These are phyloP conservation scores for Cladopsammia gracilis DNA, from an alignment of 64 coral and sea anemone species.

Conservation along the genomic window DNA sequence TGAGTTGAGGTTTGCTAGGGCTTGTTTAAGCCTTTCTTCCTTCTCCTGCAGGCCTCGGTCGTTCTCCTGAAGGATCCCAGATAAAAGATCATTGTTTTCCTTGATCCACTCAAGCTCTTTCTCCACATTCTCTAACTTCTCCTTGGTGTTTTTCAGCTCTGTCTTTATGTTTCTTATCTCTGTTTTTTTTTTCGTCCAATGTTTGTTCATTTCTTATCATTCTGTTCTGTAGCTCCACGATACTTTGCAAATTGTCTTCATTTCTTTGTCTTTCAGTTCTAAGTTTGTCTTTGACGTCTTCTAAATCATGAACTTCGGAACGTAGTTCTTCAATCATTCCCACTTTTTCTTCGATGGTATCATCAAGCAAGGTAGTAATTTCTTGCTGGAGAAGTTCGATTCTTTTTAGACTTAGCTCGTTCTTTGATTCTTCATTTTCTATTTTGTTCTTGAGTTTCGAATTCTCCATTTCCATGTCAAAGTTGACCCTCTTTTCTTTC, in stretches of 20 bases:
- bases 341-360: conserved; percentile 45
- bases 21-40: conserved; percentile 51
- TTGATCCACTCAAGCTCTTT: conserved; percentile 39
- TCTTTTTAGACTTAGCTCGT: conserved; percentile 31
- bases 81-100: conserved; percentile 36
- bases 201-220: conserved; percentile 10
- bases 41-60: conserved; percentile 57
- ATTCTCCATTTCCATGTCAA: conserved; percentile 44
- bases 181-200: conserved; percentile 42
- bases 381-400: conserved; percentile 51
- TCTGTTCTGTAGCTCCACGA: conserved; percentile 29
- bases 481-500: conserved; percentile 59
- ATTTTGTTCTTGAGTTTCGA: conserved; percentile 36
- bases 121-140: conserved; percentile 41
- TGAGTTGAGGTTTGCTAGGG: conserved; percentile 58
- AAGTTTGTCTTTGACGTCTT: conserved; percentile 20
- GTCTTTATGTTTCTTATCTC: conserved; percentile 20
- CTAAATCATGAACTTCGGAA: conserved; percentile 6
- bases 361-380: conserved; percentile 28
- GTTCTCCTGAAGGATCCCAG: conserved; percentile 54
- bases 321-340: conserved; percentile 14
- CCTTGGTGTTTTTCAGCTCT: conserved; percentile 41
- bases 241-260: conserved; percentile 14
- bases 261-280: conserved; percentile 32
- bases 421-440: conserved; percentile 67